These are phyloP conservation scores for Sinhomidia bicolor DNA, from an alignment of 2,888 invertebrate species.

Conservation along the genomic window DNA sequence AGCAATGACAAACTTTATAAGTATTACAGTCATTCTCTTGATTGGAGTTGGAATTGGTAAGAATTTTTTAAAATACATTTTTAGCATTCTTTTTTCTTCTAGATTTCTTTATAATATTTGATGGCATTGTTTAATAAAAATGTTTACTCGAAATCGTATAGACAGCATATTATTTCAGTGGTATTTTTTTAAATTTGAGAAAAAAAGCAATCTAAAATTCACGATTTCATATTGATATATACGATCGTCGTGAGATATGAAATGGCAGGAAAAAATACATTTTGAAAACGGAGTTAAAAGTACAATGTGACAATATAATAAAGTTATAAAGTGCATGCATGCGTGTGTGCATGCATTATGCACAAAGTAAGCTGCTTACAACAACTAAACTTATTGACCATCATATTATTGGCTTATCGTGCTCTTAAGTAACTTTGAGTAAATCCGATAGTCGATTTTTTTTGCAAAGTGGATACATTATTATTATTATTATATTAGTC, in stretches of 20 bases:
- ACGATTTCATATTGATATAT: conserved; percentile 39
- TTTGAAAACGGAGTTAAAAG: not conserved
- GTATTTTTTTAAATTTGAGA: not conserved
- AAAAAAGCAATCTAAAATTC: conserved; percentile 31
- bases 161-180: too few relatives aligned
- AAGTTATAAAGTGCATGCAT: too few relatives aligned
- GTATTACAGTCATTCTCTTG: conserved; percentile 38
- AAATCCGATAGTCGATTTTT: not conserved
- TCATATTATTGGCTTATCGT: not conserved
- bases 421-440: not conserved
- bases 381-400: not conserved
- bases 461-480: not conserved
- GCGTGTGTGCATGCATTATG: not conserved
- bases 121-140: too few relatives aligned
- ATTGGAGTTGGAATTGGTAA: conserved; percentile 61
- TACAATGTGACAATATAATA: too few relatives aligned
- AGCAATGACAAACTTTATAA: conserved; percentile 40
- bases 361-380: not conserved
- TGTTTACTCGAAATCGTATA: too few relatives aligned
- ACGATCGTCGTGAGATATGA: conserved; percentile 55
- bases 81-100: not conserved
- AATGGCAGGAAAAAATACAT: conserved; percentile 43
- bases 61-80: not conserved
- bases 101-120: not conserved
- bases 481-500: not conserved